A percentile compares a stretch with the other conserved stretches of the same genome.
These are phyloP conservation scores for Xestobium rufovillosum DNA, from an alignment of 2,888 invertebrate species.

Conservation along the genomic window DNA sequence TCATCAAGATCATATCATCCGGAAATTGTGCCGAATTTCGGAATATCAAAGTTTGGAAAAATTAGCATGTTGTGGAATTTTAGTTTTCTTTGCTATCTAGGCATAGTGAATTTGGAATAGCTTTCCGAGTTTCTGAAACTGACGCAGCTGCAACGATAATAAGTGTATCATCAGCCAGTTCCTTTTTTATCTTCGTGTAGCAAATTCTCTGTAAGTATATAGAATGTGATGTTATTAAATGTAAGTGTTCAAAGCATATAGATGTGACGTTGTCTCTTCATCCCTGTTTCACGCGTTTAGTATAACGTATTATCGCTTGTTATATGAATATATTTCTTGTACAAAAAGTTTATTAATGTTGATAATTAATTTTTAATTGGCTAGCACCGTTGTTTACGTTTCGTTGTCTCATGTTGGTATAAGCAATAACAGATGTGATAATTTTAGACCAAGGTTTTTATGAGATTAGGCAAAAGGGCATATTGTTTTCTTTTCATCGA, in stretches of 20 bases:
- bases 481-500: neutral
- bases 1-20: no score
- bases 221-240: neutral
- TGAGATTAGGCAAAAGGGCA: conserved; percentile 3
- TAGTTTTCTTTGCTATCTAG: no score
- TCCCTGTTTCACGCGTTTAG: neutral
- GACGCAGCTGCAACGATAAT: no score
- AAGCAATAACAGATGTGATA: conserved; percentile 33
- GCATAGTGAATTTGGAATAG: no score
- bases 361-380: conserved; percentile 1
- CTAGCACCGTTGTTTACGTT: conserved; percentile 19
- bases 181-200: neutral
- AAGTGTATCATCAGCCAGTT: neutral
- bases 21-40: no score
- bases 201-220: no score
- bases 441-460: conserved; percentile 25
- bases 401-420: conserved; percentile 23
- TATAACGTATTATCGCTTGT: conserved; percentile 1
- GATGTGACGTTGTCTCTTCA: no score
- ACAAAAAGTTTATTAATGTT: conserved; percentile 1
- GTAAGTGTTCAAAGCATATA: neutral
- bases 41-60: no score
- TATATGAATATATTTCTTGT: conserved; percentile 2
- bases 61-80: no score
- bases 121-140: no score